Percentiles rank a stretch among this genome's conserved stretches.
Evolutionary conservation across 2,888 invertebrate genomes (phyloP).

Genomic region (Teinopalpus imperialis): DNA sequence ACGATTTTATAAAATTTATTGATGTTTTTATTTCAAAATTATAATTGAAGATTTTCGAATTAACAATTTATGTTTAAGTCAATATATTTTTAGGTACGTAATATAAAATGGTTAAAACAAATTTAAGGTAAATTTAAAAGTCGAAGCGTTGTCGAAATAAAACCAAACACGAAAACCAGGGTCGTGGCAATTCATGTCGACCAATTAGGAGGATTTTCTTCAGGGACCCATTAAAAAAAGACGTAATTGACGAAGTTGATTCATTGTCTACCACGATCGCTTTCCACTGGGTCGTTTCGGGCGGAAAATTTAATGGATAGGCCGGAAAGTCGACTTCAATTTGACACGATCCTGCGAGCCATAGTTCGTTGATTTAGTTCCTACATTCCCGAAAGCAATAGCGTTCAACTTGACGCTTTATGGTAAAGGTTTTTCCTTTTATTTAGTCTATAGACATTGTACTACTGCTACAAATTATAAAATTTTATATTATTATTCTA

Average conservation of each 20-base stretch:
- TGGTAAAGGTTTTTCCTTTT: no score
- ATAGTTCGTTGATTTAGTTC: background rate
- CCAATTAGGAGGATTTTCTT: constrained; percentile 63
- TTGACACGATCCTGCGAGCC: constrained; percentile 1
- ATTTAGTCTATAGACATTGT: no score
- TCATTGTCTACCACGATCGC: constrained; percentile 67
- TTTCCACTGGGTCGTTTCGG: constrained; percentile 51
- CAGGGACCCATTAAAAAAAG: constrained; percentile 65
- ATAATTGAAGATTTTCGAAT: no score
- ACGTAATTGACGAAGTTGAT: constrained; percentile 70
- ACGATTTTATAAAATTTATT: no score
- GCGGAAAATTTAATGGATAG: constrained; percentile 58
- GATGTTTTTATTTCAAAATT: no score
- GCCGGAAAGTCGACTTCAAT: constrained; percentile 20
- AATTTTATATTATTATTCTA: no score
- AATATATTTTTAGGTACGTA: no score
- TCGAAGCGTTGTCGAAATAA: constrained; percentile 1
- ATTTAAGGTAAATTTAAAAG: no score
- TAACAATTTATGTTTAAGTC: no score
- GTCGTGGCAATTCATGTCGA: constrained; percentile 17
- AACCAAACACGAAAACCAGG: background rate
- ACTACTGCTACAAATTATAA: no score
- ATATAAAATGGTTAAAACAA: no score
- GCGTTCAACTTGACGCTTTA: no score
- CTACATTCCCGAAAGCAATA: background rate